phyloP scores from a whole-genome alignment of 2,113 vertebrate species.

The Drymodes brunneopygia region DNA sequence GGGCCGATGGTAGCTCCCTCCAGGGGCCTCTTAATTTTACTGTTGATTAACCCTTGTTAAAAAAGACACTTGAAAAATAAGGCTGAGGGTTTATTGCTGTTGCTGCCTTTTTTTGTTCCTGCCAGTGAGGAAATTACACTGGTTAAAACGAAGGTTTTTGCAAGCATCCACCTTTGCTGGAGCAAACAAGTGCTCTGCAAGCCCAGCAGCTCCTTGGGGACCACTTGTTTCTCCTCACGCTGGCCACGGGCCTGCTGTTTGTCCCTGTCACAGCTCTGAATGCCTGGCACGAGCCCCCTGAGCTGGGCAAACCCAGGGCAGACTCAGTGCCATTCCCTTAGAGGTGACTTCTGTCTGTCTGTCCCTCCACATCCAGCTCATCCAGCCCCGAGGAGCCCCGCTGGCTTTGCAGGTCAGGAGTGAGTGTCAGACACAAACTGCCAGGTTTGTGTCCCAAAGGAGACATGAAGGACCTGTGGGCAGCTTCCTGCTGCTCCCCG shows the following conservation, averaged over 20 bases:
- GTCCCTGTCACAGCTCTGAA: constrained; percentile 35
- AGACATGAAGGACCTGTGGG: fast-evolving
- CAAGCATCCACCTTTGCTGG: neutral
- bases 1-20: neutral
- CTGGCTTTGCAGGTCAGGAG: neutral
- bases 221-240: neutral
- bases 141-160: neutral
- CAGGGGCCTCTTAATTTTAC: constrained; percentile 7
- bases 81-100: neutral
- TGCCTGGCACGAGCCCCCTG: neutral
- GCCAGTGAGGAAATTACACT: neutral
- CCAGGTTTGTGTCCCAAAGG: neutral
- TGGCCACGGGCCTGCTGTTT: neutral
- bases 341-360: neutral
- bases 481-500: neutral
- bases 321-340: neutral
- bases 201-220: constrained; percentile 6
- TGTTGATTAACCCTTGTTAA: constrained; percentile 40
- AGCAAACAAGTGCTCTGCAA: constrained; percentile 30
- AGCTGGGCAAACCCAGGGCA: neutral
- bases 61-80: constrained; percentile 1
- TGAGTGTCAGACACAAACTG: fast-evolving
- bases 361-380: neutral
- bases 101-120: neutral
- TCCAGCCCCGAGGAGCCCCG: neutral